A percentile compares a stretch with the other conserved stretches of the same genome.
phyloP scores from a whole-genome alignment of 2,797 vertebrate genomes.

The Syngnathus acus region DNA sequence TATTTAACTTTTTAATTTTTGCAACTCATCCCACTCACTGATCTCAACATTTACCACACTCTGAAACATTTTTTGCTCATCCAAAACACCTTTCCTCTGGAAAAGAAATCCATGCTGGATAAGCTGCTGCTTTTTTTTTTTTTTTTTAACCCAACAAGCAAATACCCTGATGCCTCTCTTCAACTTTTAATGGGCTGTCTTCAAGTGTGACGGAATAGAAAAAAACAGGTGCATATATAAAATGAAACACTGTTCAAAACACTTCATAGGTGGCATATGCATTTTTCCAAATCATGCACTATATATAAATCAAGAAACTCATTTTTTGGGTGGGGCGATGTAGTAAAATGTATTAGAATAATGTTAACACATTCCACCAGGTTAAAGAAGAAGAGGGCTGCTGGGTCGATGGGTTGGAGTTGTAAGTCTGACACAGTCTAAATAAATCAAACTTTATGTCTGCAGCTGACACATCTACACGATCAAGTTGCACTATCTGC shows the following conservation, averaged over 20 bases:
- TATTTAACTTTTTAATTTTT: slow-evolving; percentile 14
- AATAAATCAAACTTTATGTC: slow-evolving; percentile 62
- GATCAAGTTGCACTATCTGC: slow-evolving; percentile 41
- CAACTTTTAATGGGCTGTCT: slow-evolving; percentile 33
- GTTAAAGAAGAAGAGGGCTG: slow-evolving; percentile 4
- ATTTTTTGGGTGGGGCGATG: slow-evolving; percentile 39
- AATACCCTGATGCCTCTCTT: slow-evolving; percentile 21
- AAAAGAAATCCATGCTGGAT: slow-evolving; percentile 54
- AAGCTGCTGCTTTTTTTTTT: slow-evolving; percentile 25
- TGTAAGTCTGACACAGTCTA: slow-evolving; percentile 38
- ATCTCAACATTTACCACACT: slow-evolving; percentile 57
- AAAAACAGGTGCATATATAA: neutral
- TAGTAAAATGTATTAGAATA: slow-evolving; percentile 22
- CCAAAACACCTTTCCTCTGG: slow-evolving; percentile 34
- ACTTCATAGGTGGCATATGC: slow-evolving; percentile 19
- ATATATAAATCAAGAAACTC: slow-evolving; percentile 43
- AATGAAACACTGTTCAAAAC: slow-evolving; percentile 8
- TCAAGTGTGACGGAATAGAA: slow-evolving; percentile 45
- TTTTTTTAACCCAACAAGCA: slow-evolving; percentile 44
- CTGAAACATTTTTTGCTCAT: slow-evolving; percentile 54
- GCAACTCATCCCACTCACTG: slow-evolving; percentile 25
- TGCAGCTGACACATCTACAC: slow-evolving; percentile 50
- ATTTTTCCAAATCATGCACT: slow-evolving; percentile 14
- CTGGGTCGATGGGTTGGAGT: slow-evolving; percentile 33
- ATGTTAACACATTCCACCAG: slow-evolving; percentile 30